A percentile compares a stretch with the other conserved stretches of the same genome.
Evolutionary conservation across 2,113 vertebrate genomes (phyloP).

Genomic region (Setophaga kirtlandii): DNA sequence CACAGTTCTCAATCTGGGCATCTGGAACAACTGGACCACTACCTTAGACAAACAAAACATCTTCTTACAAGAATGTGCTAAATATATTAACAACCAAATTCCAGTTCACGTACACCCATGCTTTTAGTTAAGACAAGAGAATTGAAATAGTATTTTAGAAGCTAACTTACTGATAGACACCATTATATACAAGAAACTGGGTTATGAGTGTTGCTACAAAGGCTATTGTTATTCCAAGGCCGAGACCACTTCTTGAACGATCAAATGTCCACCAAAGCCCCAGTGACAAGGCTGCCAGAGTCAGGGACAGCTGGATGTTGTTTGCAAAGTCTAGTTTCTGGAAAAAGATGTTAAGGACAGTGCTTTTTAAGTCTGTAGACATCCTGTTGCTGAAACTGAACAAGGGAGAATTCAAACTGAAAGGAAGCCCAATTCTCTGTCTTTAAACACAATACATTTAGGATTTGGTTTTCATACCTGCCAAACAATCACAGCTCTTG

Average conservation of each 20-base stretch:
- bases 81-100: background rate
- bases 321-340: slow-evolving; percentile 87
- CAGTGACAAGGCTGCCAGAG: slow-evolving; percentile 80
- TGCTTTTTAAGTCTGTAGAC: background rate
- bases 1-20: background rate
- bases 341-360: slow-evolving; percentile 70
- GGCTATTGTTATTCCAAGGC: slow-evolving; percentile 84
- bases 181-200: slow-evolving; percentile 84
- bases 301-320: slow-evolving; percentile 82
- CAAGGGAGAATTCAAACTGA: background rate
- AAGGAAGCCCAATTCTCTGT: background rate
- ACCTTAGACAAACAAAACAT: background rate
- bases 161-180: slow-evolving; percentile 83
- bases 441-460: background rate
- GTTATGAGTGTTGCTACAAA: slow-evolving; percentile 84
- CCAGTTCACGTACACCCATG: background rate
- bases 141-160: background rate
- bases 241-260: slow-evolving; percentile 84
- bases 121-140: background rate
- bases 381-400: background rate
- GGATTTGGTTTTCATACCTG: background rate
- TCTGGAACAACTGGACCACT: background rate
- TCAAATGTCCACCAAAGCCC: slow-evolving; percentile 87
- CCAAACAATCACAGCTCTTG: background rate
- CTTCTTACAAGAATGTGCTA: background rate